Evolutionary conservation across 2,888 invertebrate genomes (phyloP).

Genomic region (Coenonympha glycerion): DNA sequence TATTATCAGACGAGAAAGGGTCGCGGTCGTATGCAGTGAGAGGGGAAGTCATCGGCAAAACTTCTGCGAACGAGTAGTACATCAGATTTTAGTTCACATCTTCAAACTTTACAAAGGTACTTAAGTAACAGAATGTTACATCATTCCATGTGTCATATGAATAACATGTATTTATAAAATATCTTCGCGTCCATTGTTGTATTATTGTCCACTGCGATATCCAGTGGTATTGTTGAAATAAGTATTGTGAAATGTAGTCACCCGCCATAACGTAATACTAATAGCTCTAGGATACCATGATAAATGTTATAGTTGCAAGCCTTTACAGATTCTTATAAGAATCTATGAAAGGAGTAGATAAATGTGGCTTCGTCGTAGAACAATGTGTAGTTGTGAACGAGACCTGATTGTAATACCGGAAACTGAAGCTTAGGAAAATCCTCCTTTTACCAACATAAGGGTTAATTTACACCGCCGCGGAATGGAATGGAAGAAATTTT

Average conservation of each 20-base stretch:
- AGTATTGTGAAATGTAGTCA: constrained; percentile 8
- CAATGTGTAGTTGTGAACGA: constrained; percentile 24
- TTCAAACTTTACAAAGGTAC: too few relatives aligned
- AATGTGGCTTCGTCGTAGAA: constrained; percentile 16
- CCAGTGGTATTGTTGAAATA: constrained; percentile 9
- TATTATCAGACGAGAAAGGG: too few relatives aligned
- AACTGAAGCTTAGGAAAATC: too few relatives aligned
- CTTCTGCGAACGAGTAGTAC: too few relatives aligned
- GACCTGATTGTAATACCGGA: constrained; percentile 10
- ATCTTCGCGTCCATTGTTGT: constrained; percentile 23
- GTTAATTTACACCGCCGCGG: too few relatives aligned
- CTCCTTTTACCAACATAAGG: too few relatives aligned
- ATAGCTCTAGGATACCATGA: constrained; percentile 9
- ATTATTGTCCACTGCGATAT: constrained; percentile 8
- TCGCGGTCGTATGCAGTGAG: too few relatives aligned
- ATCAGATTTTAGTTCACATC: too few relatives aligned
- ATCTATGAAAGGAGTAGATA: constrained; percentile 4
- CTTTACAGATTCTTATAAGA: constrained; percentile 4
- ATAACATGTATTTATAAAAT: constrained; percentile 12
- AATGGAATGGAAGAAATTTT: too few relatives aligned
- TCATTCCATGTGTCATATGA: constrained; percentile 15
- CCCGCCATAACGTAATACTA: background rate
- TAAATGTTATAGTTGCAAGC: constrained; percentile 16
- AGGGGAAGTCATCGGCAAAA: too few relatives aligned
- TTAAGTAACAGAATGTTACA: background rate